Base-by-base conservation (phyloP, 1,140 invertebrate genomes). In the Meloidogyne floridensis region DNA sequence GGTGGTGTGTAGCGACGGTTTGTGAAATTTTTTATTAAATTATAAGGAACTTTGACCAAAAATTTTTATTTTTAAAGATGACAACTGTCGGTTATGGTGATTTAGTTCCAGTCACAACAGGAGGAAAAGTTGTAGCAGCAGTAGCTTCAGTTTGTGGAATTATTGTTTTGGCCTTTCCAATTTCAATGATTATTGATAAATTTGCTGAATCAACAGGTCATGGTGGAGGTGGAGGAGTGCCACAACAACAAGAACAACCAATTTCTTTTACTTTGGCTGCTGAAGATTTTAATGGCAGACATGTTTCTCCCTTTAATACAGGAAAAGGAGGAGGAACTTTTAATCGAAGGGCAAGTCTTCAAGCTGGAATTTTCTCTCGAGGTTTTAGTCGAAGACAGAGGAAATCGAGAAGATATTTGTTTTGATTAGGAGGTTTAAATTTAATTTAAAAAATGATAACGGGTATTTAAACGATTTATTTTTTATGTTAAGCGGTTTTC, bases 71-170 rank as follows among this genome's bases (percentile, higher is more conserved):
- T 42, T 72, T 80, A 71, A 20, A 79, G 70, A 87, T 87, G 86
- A 85, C 86, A 32, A 85, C 86, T 3, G 83, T 85, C 42, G 80
- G 83, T 90, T 98, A 98, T 93, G 96, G 96, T 91, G 96, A 98
- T 92, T 96, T 97, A 94, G 95, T 87, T 42, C 87, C 86, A 77
- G 85, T 90, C 8, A 89, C 88, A 47, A 84, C 85, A 47, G 82
- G 82, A 47, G 75, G 75, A 11, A 80, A 88, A 75, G 72, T 89
- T 11, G 83, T 82, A 6, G 81, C 86, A 11, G 87, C 87, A 11
- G 75, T 87, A 59, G 87, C 87, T 42, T 78, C 72, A 11, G 87
- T 87, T 15, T 87, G 87, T 72, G 87, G 87, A 10, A 87, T 87
- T 53, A 87, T 87, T 65, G 86, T 81, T 15, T 70, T 82, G 51